Evolutionary conservation across 2,888 invertebrate genomes (phyloP).

Genomic region (Drosophila histrio): DNA sequence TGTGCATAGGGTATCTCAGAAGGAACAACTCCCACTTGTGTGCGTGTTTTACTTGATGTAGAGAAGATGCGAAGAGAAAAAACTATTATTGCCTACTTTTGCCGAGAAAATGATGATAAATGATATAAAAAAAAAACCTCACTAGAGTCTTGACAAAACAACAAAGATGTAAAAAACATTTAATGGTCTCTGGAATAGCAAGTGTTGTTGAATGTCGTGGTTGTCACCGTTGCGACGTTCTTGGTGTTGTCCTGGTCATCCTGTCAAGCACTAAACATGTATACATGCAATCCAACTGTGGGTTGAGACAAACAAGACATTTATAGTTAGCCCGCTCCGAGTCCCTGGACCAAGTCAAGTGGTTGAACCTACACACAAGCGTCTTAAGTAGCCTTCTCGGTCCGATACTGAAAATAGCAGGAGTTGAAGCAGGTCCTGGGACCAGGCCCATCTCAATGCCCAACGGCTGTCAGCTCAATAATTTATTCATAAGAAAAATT

Average conservation of each 20-base stretch:
- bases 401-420: background rate
- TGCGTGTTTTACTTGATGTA: background rate
- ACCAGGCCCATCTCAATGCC: constrained; percentile 22
- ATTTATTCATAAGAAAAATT: constrained; percentile 77
- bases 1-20: background rate
- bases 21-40: background rate
- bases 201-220: constrained; percentile 54
- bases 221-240: background rate
- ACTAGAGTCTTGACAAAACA: constrained; percentile 15
- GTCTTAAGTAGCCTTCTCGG: constrained; percentile 38
- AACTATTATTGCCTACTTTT: constrained; percentile 23
- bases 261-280: constrained; percentile 37
- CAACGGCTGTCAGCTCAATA: constrained; percentile 54
- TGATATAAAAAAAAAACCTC: constrained; percentile 11
- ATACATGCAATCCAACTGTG: constrained; percentile 20
- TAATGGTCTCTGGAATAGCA: constrained; percentile 35
- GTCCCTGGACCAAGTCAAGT: constrained; percentile 44
- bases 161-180: constrained; percentile 22
- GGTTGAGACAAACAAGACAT: constrained; percentile 18
- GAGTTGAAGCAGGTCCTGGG: background rate
- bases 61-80: background rate
- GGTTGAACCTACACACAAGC: constrained; percentile 27
- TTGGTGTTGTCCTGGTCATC: constrained; percentile 8
- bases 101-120: constrained; percentile 46
- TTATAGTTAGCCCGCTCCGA: constrained; percentile 20